phyloP scores from a whole-genome alignment of 2,113 vertebrate genomes.

The Amblyornis subalaris region DNA sequence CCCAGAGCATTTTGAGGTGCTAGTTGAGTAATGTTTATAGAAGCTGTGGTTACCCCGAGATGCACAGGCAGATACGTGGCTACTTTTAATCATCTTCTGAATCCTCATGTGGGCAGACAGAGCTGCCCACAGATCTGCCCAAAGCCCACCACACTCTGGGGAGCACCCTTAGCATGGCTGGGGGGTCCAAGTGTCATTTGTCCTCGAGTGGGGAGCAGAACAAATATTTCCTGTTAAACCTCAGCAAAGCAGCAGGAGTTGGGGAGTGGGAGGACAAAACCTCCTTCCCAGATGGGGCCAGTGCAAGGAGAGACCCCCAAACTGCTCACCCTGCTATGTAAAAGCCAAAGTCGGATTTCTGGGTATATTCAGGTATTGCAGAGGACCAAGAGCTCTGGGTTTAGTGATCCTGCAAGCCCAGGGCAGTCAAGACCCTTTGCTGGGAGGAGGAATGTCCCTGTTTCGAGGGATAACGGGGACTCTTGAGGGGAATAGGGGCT shows the following conservation, averaged over 20 bases:
- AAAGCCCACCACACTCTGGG: fast-evolving
- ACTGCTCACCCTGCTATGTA: fast-evolving
- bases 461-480: not conserved
- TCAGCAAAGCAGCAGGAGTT: not conserved
- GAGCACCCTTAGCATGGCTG: fast-evolving
- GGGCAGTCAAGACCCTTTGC: not conserved
- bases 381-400: not conserved
- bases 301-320: not conserved
- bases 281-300: not conserved
- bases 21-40: slow-evolving; percentile 22
- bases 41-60: slow-evolving; percentile 13
- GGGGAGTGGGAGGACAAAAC: not conserved
- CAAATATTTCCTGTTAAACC: not conserved
- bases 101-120: not conserved
- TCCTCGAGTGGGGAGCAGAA: fast-evolving
- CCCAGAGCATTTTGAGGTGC: slow-evolving; percentile 46
- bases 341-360: fast-evolving
- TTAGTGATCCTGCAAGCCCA: not conserved
- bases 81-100: not conserved
- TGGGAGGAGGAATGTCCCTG: not conserved
- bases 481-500: not conserved
- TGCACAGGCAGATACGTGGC: not conserved
- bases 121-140: not conserved
- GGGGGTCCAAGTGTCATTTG: fast-evolving
- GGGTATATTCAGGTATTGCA: not conserved